Evolutionary conservation across 2,113 vertebrate species (phyloP).

Genomic region (Felis chaus): DNA sequence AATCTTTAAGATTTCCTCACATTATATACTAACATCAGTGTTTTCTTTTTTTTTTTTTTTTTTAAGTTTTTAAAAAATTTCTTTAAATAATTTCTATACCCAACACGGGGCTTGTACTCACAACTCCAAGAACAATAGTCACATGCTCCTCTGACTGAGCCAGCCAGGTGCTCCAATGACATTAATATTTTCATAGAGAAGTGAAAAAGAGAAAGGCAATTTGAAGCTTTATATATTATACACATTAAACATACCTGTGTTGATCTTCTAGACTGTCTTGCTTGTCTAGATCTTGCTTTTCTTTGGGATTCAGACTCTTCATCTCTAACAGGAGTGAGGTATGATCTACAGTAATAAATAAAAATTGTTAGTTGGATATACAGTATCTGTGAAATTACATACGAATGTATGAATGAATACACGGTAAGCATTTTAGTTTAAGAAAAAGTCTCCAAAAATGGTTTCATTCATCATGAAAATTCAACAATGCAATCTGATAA

Average conservation of each 20-base stretch:
- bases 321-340: conserved; percentile 98
- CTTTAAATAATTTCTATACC: background rate
- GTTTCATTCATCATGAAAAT: conserved; percentile 12
- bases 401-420: background rate
- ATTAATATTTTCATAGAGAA: background rate
- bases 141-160: background rate
- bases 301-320: conserved; percentile 99
- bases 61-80: background rate
- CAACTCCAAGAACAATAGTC: background rate
- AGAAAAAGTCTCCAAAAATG: conserved; percentile 33
- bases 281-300: conserved; percentile 99
- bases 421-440: conserved; percentile 44
- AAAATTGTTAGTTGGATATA: conserved; percentile 56
- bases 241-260: conserved; percentile 90
- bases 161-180: background rate
- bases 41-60: background rate
- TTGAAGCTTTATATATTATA: background rate
- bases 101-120: background rate
- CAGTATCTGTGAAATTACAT: conserved; percentile 45
- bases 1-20: background rate
- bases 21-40: background rate
- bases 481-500: background rate
- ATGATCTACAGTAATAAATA: conserved; percentile 89
- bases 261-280: conserved; percentile 97
- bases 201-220: background rate